Evolutionary conservation across 1,140 invertebrate species (phyloP).

Genomic region (Cydia strobilella): DNA sequence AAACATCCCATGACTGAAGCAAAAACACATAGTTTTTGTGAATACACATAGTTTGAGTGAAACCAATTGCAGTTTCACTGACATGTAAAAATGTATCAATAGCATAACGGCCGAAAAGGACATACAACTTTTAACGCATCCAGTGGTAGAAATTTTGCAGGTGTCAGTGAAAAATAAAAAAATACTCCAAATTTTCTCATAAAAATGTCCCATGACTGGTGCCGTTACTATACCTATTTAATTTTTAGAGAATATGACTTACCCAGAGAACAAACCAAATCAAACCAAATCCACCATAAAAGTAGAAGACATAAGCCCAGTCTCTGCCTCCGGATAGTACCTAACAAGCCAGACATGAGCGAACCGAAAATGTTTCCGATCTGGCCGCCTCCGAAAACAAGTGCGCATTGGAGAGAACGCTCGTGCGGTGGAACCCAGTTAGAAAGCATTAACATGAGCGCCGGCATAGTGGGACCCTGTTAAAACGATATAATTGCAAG

Average conservation of each 20-base stretch:
- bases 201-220: too few relatives aligned
- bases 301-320: constrained; percentile 91
- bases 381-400: constrained; percentile 86
- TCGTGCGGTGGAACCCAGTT: constrained; percentile 87
- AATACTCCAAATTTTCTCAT: too few relatives aligned
- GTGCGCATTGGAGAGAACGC: constrained; percentile 84
- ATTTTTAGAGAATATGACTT: constrained; percentile 49
- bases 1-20: too few relatives aligned
- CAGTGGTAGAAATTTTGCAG: too few relatives aligned
- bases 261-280: constrained; percentile 88
- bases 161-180: too few relatives aligned
- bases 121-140: too few relatives aligned
- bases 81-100: too few relatives aligned
- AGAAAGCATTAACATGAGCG: constrained; percentile 86
- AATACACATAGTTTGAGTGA: too few relatives aligned
- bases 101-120: too few relatives aligned
- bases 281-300: constrained; percentile 88
- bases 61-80: too few relatives aligned
- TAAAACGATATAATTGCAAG: not conserved
- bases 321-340: constrained; percentile 82
- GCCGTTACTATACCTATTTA: too few relatives aligned
- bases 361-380: constrained; percentile 88
- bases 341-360: constrained; percentile 84
- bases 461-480: constrained; percentile 88
- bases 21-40: too few relatives aligned